Conservation (phyloP, 2,888 invertebrate species). For the Cyclophora punctaria region DNA sequence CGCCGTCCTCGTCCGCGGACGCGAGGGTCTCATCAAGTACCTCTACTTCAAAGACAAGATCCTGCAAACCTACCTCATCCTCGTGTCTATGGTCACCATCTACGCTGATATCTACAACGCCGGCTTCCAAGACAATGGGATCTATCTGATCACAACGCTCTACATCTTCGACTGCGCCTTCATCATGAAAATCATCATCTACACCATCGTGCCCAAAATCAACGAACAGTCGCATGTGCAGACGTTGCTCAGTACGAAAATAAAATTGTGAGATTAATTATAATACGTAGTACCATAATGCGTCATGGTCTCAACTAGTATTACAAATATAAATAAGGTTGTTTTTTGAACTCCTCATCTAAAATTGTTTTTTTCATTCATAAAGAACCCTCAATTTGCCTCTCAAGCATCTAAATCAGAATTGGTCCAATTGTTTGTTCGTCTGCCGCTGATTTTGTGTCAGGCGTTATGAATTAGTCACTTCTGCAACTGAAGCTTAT, state of each 20-base stretch:
- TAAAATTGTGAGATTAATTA: slow-evolving; percentile 27
- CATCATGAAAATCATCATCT: slow-evolving; percentile 39
- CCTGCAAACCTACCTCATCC: slow-evolving; percentile 38
- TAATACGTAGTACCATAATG: no score
- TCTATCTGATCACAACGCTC: slow-evolving; percentile 27
- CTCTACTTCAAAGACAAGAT: slow-evolving; percentile 30
- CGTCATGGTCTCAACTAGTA: no score
- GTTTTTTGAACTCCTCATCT: no score
- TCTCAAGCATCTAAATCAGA: no score
- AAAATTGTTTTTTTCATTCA: no score
- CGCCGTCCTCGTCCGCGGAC: slow-evolving; percentile 8
- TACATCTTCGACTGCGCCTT: slow-evolving; percentile 47
- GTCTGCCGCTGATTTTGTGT: no score
- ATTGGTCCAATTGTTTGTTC: no score
- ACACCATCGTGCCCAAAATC: slow-evolving; percentile 28
- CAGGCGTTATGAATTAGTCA: no score
- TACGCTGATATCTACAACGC: slow-evolving; percentile 50
- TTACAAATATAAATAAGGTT: no score
- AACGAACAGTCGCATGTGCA: slow-evolving; percentile 19
- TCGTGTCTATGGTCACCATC: slow-evolving; percentile 38
- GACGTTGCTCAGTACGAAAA: slow-evolving; percentile 22
- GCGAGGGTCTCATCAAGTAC: slow-evolving; percentile 22
- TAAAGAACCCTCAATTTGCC: no score
- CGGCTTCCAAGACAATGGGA: slow-evolving; percentile 45
- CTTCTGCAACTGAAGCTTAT: no score